Percentiles rank a stretch among this genome's conserved stretches.
phyloP scores from a whole-genome alignment of 2,113 vertebrate genomes.

The Tenrec ecaudatus region DNA sequence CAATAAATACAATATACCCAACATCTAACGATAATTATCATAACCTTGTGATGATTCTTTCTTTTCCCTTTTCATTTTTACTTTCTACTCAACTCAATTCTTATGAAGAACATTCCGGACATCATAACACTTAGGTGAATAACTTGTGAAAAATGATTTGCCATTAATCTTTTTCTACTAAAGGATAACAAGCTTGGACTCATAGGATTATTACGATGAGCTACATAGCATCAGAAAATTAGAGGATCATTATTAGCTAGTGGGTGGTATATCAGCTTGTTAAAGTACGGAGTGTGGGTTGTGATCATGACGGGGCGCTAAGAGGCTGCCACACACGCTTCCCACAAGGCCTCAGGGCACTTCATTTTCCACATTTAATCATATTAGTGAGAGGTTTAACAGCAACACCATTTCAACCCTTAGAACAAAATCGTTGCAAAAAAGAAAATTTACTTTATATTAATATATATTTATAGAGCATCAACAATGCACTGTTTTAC shows the following conservation, averaged over 20 bases:
- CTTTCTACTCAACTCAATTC: neutral
- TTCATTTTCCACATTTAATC: neutral
- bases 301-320: conserved; percentile 16
- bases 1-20: neutral
- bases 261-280: conserved; percentile 73
- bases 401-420: conserved; percentile 59
- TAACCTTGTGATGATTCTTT: neutral
- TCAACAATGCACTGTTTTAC: conserved; percentile 21
- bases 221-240: conserved; percentile 65
- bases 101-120: conserved; percentile 1
- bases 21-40: neutral
- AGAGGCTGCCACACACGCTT: conserved; percentile 16
- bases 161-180: conserved; percentile 56
- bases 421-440: conserved; percentile 49
- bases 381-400: conserved; percentile 6
- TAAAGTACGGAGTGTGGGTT: conserved; percentile 61
- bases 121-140: conserved; percentile 4
- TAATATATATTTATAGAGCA: conserved; percentile 40
- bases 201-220: conserved; percentile 38
- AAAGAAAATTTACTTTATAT: conserved; percentile 55
- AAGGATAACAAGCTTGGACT: neutral
- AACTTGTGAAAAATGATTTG: conserved; percentile 40
- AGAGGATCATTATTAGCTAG: conserved; percentile 58
- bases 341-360: conserved; percentile 14
- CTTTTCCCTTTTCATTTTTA: neutral